These are phyloP conservation scores for Cepaea hortensis DNA, from an alignment of 2,888 invertebrate species.

Conservation along the genomic window DNA sequence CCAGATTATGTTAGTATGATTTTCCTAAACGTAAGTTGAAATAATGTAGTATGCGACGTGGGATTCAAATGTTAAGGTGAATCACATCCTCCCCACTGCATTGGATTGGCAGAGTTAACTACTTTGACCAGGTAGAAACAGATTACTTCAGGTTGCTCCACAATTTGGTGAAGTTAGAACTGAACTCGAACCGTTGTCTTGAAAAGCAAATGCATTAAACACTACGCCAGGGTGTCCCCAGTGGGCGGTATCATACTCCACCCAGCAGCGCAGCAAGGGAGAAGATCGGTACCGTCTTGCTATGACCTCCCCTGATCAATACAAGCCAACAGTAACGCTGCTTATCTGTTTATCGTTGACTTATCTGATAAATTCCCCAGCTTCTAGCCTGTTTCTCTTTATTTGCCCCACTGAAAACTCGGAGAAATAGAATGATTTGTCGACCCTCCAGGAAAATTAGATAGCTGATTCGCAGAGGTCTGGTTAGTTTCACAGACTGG, in stretches of 20 bases:
- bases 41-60: too few relatives aligned
- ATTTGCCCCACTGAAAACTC: conserved; percentile 53
- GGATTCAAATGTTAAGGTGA: too few relatives aligned
- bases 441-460: conserved; percentile 33
- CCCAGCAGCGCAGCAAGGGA: too few relatives aligned
- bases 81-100: too few relatives aligned
- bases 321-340: conserved; percentile 54
- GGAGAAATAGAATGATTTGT: conserved; percentile 44
- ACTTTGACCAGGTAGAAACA: too few relatives aligned
- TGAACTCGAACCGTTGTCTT: not conserved
- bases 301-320: conserved; percentile 36
- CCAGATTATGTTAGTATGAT: too few relatives aligned
- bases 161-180: too few relatives aligned
- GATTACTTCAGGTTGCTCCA: too few relatives aligned
- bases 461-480: not conserved
- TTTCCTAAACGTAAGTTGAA: too few relatives aligned
- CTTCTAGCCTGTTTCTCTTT: conserved; percentile 64
- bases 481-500: conserved; percentile 33
- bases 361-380: conserved; percentile 66
- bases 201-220: not conserved
- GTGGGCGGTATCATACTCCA: too few relatives aligned
- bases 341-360: conserved; percentile 66
- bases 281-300: too few relatives aligned
- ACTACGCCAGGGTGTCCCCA: not conserved
- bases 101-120: too few relatives aligned